Base-by-base conservation (phyloP, 2,797 vertebrate genomes). In the Lepus townsendii region DNA sequence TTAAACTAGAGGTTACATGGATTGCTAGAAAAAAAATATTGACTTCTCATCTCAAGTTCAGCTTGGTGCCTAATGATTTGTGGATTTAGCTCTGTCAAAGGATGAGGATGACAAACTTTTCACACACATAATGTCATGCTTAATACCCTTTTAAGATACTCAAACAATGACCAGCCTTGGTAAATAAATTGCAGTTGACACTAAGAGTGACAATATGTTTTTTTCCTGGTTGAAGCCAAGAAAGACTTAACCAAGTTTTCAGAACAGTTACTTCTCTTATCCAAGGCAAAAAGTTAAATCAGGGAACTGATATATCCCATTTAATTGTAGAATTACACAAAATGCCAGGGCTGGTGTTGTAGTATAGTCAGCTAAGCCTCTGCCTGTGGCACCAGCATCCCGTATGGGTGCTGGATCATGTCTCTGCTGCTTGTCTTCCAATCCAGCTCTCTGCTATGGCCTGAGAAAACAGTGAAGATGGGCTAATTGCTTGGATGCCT, bases 1-100 rank as follows among this genome's bases (percentile, higher is more conserved):
- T 95, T 90, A 83, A 91, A 88, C 69, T 90, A 86, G 95, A 78
- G 95, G 69, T 89, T 96, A 73, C 84, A 87, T 22, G 54, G 71
- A 27, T 82, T 83, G 90, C 65, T 92, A 68, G 93, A 82, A 95
- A 88, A 95, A 90, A 96, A 97, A 83, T 87, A 96, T 54, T 90
- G 95, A 83, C 95, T 95, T 94, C 97, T 96, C 79, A 90, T 92
- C 85, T 83, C 57, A 42, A 86, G 72, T 92, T 93, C 94, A 95
- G 90, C 80, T 95, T 75, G 66, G 62, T 38, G 69, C 66, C 69
- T 92, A 47, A 62, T 69, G 79, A 94, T 88, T 5, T 14, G 2
- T 4, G 14, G 16, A 27, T 66, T 97, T 88, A 20, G n/a, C 83
- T 96, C 83, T 91, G 77, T 71, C 63, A 84, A 8, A 87, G 62